These are phyloP conservation scores for Mnemiopsis leidyi DNA, from an alignment of 37 sponge, comb jelly and placozoan genomes.

Conservation along the genomic window DNA sequence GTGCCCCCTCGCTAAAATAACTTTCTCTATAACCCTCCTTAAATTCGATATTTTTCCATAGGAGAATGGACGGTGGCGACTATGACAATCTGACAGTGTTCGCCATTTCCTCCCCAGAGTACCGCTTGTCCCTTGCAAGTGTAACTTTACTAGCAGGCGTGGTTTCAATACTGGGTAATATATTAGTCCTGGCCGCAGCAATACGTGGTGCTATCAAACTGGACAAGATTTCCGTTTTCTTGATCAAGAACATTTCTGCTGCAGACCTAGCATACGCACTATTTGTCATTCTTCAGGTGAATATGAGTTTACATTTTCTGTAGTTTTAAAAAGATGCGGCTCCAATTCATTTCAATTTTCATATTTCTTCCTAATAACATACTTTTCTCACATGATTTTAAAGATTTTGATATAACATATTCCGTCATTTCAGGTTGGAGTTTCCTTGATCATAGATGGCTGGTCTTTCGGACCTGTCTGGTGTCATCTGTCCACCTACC, in stretches of 20 bases:
- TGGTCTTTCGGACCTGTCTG: background rate
- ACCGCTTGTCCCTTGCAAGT: background rate
- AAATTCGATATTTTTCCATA: no score
- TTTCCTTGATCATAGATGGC: background rate
- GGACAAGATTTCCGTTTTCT: background rate
- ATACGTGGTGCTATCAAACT: background rate
- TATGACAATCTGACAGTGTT: background rate
- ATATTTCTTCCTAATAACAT: no score
- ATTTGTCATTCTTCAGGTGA: background rate
- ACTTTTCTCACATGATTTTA: background rate
- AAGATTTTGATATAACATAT: no score
- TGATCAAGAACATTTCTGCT: background rate
- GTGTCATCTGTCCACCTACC: background rate
- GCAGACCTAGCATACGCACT: background rate
- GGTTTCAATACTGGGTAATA: background rate
- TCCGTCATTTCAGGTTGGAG: conserved; percentile 1
- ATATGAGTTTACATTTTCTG: background rate
- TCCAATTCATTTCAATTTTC: no score
- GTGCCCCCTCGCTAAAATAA: no score
- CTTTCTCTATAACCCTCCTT: no score
- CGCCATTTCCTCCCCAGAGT: background rate
- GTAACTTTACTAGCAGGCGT: background rate
- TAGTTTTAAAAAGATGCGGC: no score
- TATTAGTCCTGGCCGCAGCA: background rate
- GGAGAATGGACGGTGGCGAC: background rate